Evolutionary conservation across 2,888 invertebrate genomes (phyloP), one percentile per base, ranked within the genome.

Genomic region (Hirtodrosophila cameraria): DNA sequence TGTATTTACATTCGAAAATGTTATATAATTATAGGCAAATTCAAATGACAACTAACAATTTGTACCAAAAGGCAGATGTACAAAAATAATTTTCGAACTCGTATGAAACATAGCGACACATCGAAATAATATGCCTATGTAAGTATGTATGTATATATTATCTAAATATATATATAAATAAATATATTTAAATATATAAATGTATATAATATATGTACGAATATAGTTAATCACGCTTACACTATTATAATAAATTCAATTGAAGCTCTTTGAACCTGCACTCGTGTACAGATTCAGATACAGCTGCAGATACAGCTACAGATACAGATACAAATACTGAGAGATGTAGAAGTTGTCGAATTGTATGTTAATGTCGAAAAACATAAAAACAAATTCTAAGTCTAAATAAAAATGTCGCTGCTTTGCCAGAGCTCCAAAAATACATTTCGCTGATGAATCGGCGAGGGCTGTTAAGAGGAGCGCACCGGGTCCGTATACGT

Each of bases 391-490:
- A 66, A 67, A 61, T 66, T 66, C 57, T 42, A 67, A 62, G 73
- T 67, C 42, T 35, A 68, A 73, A 72, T 63, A 69, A 74, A 80
- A 84, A 64, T 84, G 71, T 82, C 68, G 75, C 82, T 69, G 78
- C 78, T 73, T 71, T 63, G 71, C 85, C 75, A 81, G 57, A 80
- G 78, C 71, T 84, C 85, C 85, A 80, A 84, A 80, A 80, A 80
- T 80, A 80, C 71, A 80, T 80, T 78, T 81, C 58, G 63, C 59
- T 62, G 62, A 64, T 68, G 75, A 53, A 53, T 64, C 63, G 60
- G 54, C 41, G 69, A 63, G 67, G 65, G 75, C 61, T 50, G 63
- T 28, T 35, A 55, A 76, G 79, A 65, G 33, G 31, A 41, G 50
- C 63, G 61, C 59, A 58, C 66, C 77, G 69, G 78, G 73, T 73